Evolutionary conservation across 2,888 invertebrate species (phyloP), one percentile per base, ranked within the genome.

Genomic region (Philereme vetulata): DNA sequence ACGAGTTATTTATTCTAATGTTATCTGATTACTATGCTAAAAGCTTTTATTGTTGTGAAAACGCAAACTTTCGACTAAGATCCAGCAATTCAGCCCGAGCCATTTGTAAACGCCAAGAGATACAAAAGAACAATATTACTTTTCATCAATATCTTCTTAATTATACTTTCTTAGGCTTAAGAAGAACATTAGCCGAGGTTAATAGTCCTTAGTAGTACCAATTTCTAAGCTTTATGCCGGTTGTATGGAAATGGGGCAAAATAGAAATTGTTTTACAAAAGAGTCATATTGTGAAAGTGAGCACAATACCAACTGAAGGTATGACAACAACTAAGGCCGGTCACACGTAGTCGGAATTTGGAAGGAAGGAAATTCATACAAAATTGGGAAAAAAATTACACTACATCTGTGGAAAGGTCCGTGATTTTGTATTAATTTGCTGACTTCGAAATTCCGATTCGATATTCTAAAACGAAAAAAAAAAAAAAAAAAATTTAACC

Each of bases 221-320:
- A 78, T 76, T 75, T 77, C 77, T 78, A 83, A 82, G 84, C 83
- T 81, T 70, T 76, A 76, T 73, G 70, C 71, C 76, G 74, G 83
- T 84, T 81, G 77, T n/a, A 84, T 81, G 73, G 68, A 68, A 83
- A 81, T 75, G 75, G 74, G 68, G 74, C 76, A 75, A 81, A 79
- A 81, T 81, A 79, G 77, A 81, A 78, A 84, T 82, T 84, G 63
- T 55, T 54, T 8, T 5, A 38, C 36, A 7, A 8, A n/a, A 21
- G 53, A 62, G 51, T 43, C 5, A 57, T 21, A 47, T 36, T 43
- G 3, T 42, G 9, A 7, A 11, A 40, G 21, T 21, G 33, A 40
- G 40, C 8, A 45, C 36, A 40, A 4, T 9, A 9, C 36, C 5
- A 5, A 8, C 8, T 36, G 36, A 21, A 21, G 21, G 21, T 21